Evolutionary conservation across 2,113 vertebrate species (phyloP), one percentile per base, ranked within the genome.

Genomic region (Sinocyclocheilus maitianheensis): DNA sequence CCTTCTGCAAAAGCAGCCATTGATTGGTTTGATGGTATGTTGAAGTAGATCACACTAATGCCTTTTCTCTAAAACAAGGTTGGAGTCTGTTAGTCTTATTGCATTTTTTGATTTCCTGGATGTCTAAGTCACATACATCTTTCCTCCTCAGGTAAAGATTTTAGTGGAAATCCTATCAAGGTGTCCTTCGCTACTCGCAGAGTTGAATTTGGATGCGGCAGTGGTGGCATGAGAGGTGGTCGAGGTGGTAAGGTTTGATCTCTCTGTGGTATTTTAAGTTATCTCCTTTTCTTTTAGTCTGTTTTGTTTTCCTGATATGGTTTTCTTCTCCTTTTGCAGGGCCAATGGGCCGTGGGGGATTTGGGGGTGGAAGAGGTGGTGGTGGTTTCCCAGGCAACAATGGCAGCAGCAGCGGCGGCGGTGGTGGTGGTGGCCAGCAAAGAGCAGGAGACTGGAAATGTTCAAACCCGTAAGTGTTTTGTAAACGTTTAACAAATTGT

Each of bases 1-100:
- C 97, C 97, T 30, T 97, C 97, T 0, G 97, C 97, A 78, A 97
- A 97, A 87, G 97, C 96, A 0, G 97, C 97, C 65, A 97, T 98
- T 14, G 96, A 97, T 80, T 98, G 97, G 97, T 97, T 97, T 89
- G 96, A 97, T 65, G 97, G 97, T 97, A 74, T 30, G 93, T 90
- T 63, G 3, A 30, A 48, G 34, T 40, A 14, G 16, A 53, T 20
- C 26, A 30, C 12, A 14, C 13, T 3, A 74, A 2, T 46, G 20
- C 6, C 5, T 48, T 40, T n/a, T 10, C 18, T 78, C 11, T 34
- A 9, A 14, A 48, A 30, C 14, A 55, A 48, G 46, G 1, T 2
- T 65, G 6, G 26, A 16, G 20, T 67, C 7, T 22, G 20, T 58
- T n/a, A 16, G 8, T 71, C 3, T 16, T 37, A 7, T 40, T 7